Evolutionary conservation across 2,113 vertebrate genomes (phyloP).

Genomic region (Gnathonemus echidnorhynchus): DNA sequence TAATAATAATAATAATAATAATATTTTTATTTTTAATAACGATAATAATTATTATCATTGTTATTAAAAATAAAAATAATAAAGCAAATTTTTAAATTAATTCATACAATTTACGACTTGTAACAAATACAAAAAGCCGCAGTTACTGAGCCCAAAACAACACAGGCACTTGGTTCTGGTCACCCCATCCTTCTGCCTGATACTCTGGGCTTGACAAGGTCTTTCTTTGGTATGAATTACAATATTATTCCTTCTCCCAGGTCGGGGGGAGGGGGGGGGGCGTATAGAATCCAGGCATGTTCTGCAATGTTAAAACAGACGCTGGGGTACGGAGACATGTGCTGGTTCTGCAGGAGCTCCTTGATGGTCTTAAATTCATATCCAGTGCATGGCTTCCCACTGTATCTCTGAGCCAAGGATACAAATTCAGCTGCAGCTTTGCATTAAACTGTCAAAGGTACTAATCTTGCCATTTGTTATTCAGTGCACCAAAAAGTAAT

Average conservation of each 20-base stretch:
- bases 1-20: background rate
- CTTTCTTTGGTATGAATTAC: conserved; percentile 12
- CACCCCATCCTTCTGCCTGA: conserved; percentile 28
- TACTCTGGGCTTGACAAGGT: background rate
- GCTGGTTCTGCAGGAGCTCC: background rate
- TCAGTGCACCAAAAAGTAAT: background rate
- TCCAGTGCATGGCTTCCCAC: background rate
- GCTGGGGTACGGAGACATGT: background rate
- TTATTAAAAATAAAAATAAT: background rate
- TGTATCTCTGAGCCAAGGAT: background rate
- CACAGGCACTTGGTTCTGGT: conserved; percentile 38
- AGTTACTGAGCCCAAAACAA: conserved; percentile 37
- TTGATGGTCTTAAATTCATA: background rate
- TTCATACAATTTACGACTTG: background rate
- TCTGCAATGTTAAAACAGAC: background rate
- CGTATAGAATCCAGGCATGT: background rate
- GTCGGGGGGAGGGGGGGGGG: background rate
- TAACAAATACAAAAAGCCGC: conserved; percentile 3
- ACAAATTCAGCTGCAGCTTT: background rate
- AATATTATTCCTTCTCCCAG: background rate
- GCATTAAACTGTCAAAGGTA: background rate
- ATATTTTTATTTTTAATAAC: too few relatives aligned
- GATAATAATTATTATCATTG: too few relatives aligned
- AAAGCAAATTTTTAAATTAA: background rate
- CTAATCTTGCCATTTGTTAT: background rate